Percentiles rank a stretch among this genome's conserved stretches.
phyloP scores from a whole-genome alignment of 2,797 vertebrate genomes.

The Clarias fuscus region DNA sequence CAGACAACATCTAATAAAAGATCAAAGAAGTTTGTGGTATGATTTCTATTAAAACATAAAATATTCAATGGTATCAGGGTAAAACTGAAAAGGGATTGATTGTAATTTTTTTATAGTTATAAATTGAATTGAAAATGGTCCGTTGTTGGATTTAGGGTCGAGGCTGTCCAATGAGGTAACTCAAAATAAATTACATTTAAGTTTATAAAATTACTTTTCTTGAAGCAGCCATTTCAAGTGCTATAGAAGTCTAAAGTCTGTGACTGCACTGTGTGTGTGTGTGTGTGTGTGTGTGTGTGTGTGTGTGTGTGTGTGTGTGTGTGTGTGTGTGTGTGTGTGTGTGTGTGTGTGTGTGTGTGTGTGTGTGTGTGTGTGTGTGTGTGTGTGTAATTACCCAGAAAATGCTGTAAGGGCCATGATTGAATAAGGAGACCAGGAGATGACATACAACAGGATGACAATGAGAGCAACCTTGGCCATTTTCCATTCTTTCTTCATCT shows the following conservation, averaged over 20 bases:
- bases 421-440: conserved; percentile 95
- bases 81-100: background rate
- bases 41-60: background rate
- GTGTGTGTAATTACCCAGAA: conserved; percentile 79
- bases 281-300: too few species aligned
- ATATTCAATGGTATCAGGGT: background rate
- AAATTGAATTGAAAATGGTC: background rate
- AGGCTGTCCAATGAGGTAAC: background rate
- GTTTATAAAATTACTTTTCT: background rate
- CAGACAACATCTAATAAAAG: background rate
- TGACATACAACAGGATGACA: conserved; percentile 85
- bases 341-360: background rate
- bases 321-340: too few species aligned
- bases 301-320: background rate
- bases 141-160: background rate
- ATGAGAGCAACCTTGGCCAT: conserved; percentile 92
- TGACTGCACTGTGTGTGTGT: background rate
- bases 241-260: background rate
- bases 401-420: conserved; percentile 88
- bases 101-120: background rate
- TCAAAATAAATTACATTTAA: background rate
- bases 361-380: background rate
- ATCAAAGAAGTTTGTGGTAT: background rate
- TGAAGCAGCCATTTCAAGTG: background rate
- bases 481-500: conserved; percentile 92